phyloP scores from a whole-genome alignment of 2,797 vertebrate genomes.

The Megalops cyprinoides region DNA sequence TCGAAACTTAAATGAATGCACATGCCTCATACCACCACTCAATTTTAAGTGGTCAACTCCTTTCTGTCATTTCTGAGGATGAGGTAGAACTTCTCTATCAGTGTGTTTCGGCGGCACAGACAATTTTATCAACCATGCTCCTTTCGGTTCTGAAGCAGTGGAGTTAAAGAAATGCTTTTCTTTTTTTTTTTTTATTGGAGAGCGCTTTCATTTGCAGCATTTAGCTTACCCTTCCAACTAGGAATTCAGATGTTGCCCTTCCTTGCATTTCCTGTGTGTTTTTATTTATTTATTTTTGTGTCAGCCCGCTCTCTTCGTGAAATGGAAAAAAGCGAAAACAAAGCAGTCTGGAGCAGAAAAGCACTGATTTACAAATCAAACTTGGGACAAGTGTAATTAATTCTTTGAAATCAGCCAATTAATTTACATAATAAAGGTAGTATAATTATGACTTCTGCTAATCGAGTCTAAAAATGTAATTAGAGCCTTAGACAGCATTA shows the following conservation, averaged over 20 bases:
- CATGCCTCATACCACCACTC: constrained; percentile 20
- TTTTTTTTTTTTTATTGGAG: not conserved
- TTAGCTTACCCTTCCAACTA: not conserved
- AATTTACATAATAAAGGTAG: constrained; percentile 81
- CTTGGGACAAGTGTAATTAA: constrained; percentile 79
- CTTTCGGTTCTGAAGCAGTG: not conserved
- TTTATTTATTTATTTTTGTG: constrained; percentile 21
- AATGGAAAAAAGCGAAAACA: constrained; percentile 47
- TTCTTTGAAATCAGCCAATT: constrained; percentile 77
- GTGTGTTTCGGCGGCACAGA: too few species aligned
- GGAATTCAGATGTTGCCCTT: not conserved
- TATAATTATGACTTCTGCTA: constrained; percentile 80
- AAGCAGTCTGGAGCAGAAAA: constrained; percentile 68
- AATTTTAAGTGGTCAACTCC: not conserved
- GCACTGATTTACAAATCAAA: constrained; percentile 79
- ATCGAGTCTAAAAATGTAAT: constrained; percentile 78
- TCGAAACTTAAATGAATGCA: constrained; percentile 48
- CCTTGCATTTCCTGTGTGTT: constrained; percentile 56
- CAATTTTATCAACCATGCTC: not conserved
- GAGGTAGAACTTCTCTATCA: too few species aligned
- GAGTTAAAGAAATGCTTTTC: not conserved
- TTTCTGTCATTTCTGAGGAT: too few species aligned
- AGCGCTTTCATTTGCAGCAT: not conserved
- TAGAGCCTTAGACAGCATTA: constrained; percentile 76
- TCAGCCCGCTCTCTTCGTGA: constrained; percentile 48